Base-by-base conservation (phyloP, 2,888 invertebrate species). In the Antheraea yamamai region DNA sequence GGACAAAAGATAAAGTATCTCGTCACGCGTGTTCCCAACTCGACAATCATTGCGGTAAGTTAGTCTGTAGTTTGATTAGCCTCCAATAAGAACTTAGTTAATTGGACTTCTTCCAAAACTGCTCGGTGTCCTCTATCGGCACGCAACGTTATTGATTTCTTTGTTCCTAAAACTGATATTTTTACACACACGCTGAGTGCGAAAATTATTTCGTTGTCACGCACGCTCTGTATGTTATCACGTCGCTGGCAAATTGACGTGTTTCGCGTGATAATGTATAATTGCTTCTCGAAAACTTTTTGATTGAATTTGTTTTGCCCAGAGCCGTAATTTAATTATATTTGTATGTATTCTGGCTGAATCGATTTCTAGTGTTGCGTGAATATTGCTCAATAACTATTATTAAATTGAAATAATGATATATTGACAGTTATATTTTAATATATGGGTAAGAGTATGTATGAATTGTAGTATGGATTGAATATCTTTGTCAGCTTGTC, bases 81-180 rank as follows among this genome's bases (percentile, higher is more conserved):
- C 39, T 39, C 39, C 20, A 70, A 70, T 70, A 39, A 70, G 70
- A 70, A 70, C 70, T 70, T 70, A 39, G 70, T 70, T 70, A 70
- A 70, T 70, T 70, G 70, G 70, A 70, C 39, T 70, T 70, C 39
- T 70, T 70, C 39, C 70, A 70, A 66, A 70, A 70, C 10, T 20
- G 39, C 39, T 39, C 39, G 23, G 64, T 39, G 39, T 39, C 70
- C 39, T 70, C 20, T 70, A 70, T 70, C 39, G 10, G n/a, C 39
- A 70, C 39, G 39, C 70, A 12, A 70, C 7, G 8, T 70, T 70
- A 70, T 70, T 39, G 70, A 70, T 70, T 70, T n/a, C 70, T 70
- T 70, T 70, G 70, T 39, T 8, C 39, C 39, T 70, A 70, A 30
- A 18, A 39, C 70, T 12, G 2, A 70, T 30, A 66, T 66, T 66